Evolutionary conservation across 2,797 vertebrate genomes (phyloP), one percentile per base, ranked within the genome.

Genomic region (Aldrovandia affinis): DNA sequence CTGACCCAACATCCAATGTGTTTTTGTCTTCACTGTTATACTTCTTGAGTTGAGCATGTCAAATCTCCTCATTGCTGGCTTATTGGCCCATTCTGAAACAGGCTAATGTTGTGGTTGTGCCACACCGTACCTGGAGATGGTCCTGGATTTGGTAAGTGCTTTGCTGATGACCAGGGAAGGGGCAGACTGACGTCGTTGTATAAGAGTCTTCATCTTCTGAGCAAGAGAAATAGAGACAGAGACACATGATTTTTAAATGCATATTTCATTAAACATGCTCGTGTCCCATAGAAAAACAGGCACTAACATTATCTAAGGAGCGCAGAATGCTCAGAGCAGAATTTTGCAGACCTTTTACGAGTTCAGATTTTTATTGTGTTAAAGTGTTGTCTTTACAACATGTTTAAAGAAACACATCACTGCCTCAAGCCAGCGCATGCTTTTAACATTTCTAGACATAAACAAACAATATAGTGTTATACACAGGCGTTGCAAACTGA

Each of bases 91-190:
- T 18, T 7, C 25, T 28, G 75, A 52, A n/a, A 54, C 20, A 44
- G 20, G 25, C 8, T 47, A 30, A 8, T 30, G 59, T 68, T 20
- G 15, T 14, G 36, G 7, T 55, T 33, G n/a, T 10, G 12, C 28
- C 3, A 2, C 57, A 55, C 28, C 88, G 91, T 93, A 98, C 97
- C 96, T 98, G 91, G 94, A 96, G 73, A 96, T 89, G 0, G 97
- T 96, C 90, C 95, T 96, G 86, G 96, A 95, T 83, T 97, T 96
- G 90, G 94, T 96, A 75, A 99, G 96, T 15, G 97, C 97, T 95
- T 97, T 99, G 91, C 95, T 96, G 90, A 98, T 91, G 91, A 98
- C 96, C 87, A 97, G 91, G 78, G 97, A 97, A 0, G 97, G 97
- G 30, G 97, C 97, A 0, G 97, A 98, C 92, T 97, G 96, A 22